These are phyloP conservation scores for Cyrtorhinus lividipennis DNA, from an alignment of 1,140 invertebrate species.

Conservation along the genomic window DNA sequence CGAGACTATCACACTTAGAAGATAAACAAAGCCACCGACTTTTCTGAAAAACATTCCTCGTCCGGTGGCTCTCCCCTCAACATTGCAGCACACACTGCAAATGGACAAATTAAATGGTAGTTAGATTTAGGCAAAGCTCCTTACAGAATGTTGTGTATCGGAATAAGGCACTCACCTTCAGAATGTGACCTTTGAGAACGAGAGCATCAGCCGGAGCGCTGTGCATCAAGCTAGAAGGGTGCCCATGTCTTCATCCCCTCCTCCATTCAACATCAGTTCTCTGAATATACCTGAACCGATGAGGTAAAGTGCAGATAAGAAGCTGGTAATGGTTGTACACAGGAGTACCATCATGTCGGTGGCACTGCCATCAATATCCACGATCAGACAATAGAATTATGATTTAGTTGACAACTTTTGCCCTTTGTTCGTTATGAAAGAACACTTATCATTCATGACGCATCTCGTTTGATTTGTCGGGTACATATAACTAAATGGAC, in stretches of 20 bases:
- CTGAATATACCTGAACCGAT: conserved; percentile 46
- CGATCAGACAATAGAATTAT: too few relatives aligned
- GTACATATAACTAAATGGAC: too few relatives aligned
- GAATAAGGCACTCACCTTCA: conserved; percentile 44
- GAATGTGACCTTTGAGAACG: conserved; percentile 75
- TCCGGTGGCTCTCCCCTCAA: conserved; percentile 85
- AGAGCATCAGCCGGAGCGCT: conserved; percentile 62
- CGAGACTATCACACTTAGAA: conserved; percentile 88
- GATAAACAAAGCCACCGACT: conserved; percentile 90
- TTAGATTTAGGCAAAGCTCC: neutral
- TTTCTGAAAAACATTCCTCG: conserved; percentile 92
- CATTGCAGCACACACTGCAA: conserved; percentile 63
- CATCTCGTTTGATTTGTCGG: too few relatives aligned
- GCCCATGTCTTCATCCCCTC: conserved; percentile 91
- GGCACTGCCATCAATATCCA: too few relatives aligned
- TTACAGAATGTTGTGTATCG: too few relatives aligned
- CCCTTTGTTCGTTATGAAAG: too few relatives aligned
- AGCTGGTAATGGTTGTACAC: too few relatives aligned
- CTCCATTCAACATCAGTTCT: conserved; percentile 76
- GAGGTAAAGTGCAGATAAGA: neutral
- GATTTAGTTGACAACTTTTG: too few relatives aligned
- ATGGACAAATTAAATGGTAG: neutral
- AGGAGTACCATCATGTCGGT: too few relatives aligned
- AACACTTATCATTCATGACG: too few relatives aligned
- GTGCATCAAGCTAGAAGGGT: conserved; percentile 81